A percentile compares a stretch with the other conserved stretches of the same genome.
Conservation (phyloP, 1,140 invertebrate genomes). For the Drosophila orena region DNA sequence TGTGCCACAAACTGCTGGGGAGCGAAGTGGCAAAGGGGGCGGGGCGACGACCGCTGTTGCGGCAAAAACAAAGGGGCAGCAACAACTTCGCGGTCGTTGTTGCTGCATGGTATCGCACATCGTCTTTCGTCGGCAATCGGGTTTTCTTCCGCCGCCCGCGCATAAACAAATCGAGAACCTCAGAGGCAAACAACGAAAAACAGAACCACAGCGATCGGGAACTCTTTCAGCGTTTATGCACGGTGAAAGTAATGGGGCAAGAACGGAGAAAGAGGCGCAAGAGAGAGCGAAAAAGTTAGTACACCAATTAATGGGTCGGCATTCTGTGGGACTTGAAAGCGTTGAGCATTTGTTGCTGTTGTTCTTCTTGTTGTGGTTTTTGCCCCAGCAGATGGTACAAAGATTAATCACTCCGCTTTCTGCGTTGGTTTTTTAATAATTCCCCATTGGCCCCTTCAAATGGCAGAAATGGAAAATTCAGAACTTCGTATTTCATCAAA, state of each 20-base stretch:
- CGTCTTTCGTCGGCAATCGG: slow-evolving; percentile 40
- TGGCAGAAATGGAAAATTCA: background rate
- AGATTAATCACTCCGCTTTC: slow-evolving; percentile 50
- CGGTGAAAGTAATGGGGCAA: slow-evolving; percentile 71
- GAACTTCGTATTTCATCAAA: too few species aligned
- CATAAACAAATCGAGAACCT: slow-evolving; percentile 37
- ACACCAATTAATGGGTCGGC: slow-evolving; percentile 60
- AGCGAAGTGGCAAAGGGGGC: slow-evolving; percentile 33
- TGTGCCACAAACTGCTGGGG: slow-evolving; percentile 15
- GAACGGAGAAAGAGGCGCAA: slow-evolving; percentile 32
- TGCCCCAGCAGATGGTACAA: slow-evolving; percentile 30
- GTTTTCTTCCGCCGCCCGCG: slow-evolving; percentile 11
- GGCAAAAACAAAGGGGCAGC: slow-evolving; percentile 51
- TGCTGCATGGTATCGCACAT: slow-evolving; percentile 28
- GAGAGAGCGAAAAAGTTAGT: slow-evolving; percentile 53
- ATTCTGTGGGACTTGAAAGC: slow-evolving; percentile 23
- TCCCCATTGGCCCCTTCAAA: slow-evolving; percentile 2
- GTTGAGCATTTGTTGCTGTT: slow-evolving; percentile 9
- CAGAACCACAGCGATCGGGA: slow-evolving; percentile 32
- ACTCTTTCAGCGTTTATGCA: slow-evolving; percentile 62
- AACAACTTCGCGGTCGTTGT: slow-evolving; percentile 17
- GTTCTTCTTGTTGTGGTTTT: slow-evolving; percentile 3
- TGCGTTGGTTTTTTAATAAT: slow-evolving; percentile 33
- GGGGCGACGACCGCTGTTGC: slow-evolving; percentile 7
- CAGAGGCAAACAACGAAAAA: slow-evolving; percentile 1